These are phyloP conservation scores for Nothobranchius furzeri DNA, from an alignment of 2,113 vertebrate species.

Conservation along the genomic window DNA sequence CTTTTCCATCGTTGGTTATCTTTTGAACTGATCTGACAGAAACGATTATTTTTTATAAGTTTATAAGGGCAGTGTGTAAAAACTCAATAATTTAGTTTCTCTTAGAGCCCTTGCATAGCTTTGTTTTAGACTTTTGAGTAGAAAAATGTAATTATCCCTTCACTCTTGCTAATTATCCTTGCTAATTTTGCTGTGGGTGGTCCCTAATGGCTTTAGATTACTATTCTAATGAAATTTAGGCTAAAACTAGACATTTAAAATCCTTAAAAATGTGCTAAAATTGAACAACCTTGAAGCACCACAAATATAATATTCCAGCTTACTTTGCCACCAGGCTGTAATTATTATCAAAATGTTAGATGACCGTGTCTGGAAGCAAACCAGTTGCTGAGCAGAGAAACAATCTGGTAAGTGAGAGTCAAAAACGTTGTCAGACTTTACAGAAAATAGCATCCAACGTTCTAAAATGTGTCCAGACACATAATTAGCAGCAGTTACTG, in stretches of 20 bases:
- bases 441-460: neutral
- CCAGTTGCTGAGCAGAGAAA: neutral
- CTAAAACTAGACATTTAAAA: too few species aligned
- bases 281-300: too few species aligned
- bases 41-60: neutral
- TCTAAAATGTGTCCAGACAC: neutral
- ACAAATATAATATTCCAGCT: too few species aligned
- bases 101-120: neutral
- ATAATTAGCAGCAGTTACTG: too few species aligned
- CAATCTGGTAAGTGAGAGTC: neutral
- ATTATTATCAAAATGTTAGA: too few species aligned
- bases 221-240: too few species aligned
- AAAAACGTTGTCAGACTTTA: neutral
- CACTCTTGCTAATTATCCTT: neutral
- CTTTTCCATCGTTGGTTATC: slow-evolving; percentile 36
- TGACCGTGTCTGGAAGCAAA: too few species aligned
- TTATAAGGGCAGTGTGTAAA: neutral
- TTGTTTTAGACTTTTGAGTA: slow-evolving; percentile 20
- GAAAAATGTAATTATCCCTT: slow-evolving; percentile 4
- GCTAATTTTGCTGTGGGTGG: too few species aligned
- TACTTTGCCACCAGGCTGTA: too few species aligned
- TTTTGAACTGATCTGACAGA: slow-evolving; percentile 10
- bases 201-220: too few species aligned
- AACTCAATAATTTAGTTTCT: slow-evolving; percentile 5
- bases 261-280: too few species aligned